Percentiles rank a stretch among this genome's conserved stretches.
Evolutionary conservation across 2,888 invertebrate species (phyloP).

Genomic region (Smittia sp.): DNA sequence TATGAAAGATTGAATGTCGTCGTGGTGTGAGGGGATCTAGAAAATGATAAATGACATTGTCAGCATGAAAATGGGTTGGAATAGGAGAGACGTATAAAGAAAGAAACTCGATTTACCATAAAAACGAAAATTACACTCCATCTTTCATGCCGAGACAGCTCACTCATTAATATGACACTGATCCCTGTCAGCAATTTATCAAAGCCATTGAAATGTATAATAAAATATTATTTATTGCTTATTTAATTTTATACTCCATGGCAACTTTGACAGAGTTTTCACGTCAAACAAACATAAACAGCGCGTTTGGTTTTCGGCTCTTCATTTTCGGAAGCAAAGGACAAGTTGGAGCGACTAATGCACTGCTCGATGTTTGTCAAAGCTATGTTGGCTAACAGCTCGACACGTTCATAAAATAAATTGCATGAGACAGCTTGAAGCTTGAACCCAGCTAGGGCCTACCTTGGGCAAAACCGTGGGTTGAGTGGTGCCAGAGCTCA

Average conservation of each 20-base stretch:
- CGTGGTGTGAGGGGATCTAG: slow-evolving; percentile 26
- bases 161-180: slow-evolving; percentile 41
- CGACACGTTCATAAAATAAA: no score
- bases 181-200: slow-evolving; percentile 42
- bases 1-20: slow-evolving; percentile 30
- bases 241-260: slow-evolving; percentile 9
- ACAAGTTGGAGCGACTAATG: no score
- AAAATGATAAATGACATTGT: slow-evolving; percentile 40
- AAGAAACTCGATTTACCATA: slow-evolving; percentile 20
- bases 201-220: slow-evolving; percentile 28
- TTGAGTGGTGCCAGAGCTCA: no score
- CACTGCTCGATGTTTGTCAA: no score
- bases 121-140: slow-evolving; percentile 25
- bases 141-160: slow-evolving; percentile 23
- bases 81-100: slow-evolving; percentile 4
- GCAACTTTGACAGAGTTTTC: not conserved
- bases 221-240: slow-evolving; percentile 31
- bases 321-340: not conserved
- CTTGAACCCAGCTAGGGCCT: no score
- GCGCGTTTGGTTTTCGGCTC: not conserved
- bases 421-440: no score
- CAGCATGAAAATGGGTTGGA: slow-evolving; percentile 34
- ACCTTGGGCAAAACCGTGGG: no score
- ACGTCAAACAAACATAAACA: not conserved
- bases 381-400: no score